A percentile compares a stretch with the other conserved stretches of the same genome.
Conservation (phyloP, 1,140 invertebrate genomes). For the Sycobia sp. region DNA sequence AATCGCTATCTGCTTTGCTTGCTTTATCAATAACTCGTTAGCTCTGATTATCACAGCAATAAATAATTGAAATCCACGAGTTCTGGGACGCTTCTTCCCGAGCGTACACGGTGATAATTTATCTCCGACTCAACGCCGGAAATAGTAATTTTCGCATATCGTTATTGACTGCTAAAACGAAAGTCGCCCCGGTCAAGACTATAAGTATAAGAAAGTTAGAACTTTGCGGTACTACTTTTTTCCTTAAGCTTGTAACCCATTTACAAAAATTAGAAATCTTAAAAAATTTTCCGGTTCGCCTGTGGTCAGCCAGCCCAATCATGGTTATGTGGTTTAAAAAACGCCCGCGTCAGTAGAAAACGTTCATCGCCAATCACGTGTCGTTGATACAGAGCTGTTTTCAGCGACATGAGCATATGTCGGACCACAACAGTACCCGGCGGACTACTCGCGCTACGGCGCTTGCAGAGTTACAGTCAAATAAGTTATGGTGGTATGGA, state of each 20-base stretch:
- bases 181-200: too few species aligned
- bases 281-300: background rate
- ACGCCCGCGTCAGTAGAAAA: background rate
- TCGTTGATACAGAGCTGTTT: background rate
- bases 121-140: background rate
- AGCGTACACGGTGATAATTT: conserved; percentile 26
- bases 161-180: too few species aligned
- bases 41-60: too few species aligned
- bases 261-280: background rate
- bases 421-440: background rate
- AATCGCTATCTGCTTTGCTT: too few species aligned
- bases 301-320: too few species aligned
- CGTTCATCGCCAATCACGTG: background rate
- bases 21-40: too few species aligned
- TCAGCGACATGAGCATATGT: background rate
- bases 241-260: too few species aligned
- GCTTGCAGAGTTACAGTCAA: background rate
- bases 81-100: conserved; percentile 22
- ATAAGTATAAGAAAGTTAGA: conserved; percentile 22
- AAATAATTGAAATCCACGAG: too few species aligned
- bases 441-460: background rate
- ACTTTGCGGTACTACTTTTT: conserved; percentile 1
- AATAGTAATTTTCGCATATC: background rate
- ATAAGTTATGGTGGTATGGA: too few species aligned
- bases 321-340: background rate